phyloP scores from a whole-genome alignment of 2,113 vertebrate species.

The Arizona elegans region DNA sequence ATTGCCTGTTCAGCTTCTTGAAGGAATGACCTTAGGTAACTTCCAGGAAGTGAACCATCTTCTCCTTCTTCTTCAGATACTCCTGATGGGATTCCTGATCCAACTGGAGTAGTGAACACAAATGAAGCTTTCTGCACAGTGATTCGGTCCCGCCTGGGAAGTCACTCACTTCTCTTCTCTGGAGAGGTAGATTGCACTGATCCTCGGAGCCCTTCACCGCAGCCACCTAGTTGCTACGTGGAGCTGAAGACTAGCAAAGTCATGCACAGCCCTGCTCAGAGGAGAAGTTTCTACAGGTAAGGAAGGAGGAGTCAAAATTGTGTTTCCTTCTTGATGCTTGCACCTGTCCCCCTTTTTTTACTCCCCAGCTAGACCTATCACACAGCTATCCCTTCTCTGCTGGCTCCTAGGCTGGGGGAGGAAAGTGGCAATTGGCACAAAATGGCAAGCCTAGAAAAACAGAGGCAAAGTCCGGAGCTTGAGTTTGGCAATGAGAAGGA shows the following conservation, averaged over 20 bases:
- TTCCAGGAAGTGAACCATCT: not conserved
- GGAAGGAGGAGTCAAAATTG: not conserved
- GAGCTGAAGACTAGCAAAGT: constrained; percentile 89
- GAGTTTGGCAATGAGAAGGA: not conserved
- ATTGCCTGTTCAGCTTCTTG: not conserved
- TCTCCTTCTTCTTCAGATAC: constrained; percentile 65
- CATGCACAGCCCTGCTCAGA: constrained; percentile 82
- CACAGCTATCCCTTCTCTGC: not conserved
- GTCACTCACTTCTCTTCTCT: constrained; percentile 82
- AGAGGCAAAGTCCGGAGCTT: not conserved
- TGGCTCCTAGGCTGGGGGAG: not conserved
- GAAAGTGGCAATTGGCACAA: not conserved
- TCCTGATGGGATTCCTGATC: constrained; percentile 69
- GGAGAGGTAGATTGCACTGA: constrained; percentile 87
- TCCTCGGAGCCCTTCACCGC: constrained; percentile 61
- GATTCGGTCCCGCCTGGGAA: constrained; percentile 79
- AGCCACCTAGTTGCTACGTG: constrained; percentile 81
- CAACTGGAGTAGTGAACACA: constrained; percentile 84
- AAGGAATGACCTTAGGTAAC: not conserved
- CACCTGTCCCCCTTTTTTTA: not conserved
- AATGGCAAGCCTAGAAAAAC: not conserved
- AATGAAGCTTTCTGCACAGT: constrained; percentile 90
- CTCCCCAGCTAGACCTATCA: not conserved
- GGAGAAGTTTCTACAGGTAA: constrained; percentile 85
- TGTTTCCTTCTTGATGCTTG: not conserved